Evolutionary conservation across 2,888 invertebrate genomes (phyloP).

Genomic region (Tipula lateralis): DNA sequence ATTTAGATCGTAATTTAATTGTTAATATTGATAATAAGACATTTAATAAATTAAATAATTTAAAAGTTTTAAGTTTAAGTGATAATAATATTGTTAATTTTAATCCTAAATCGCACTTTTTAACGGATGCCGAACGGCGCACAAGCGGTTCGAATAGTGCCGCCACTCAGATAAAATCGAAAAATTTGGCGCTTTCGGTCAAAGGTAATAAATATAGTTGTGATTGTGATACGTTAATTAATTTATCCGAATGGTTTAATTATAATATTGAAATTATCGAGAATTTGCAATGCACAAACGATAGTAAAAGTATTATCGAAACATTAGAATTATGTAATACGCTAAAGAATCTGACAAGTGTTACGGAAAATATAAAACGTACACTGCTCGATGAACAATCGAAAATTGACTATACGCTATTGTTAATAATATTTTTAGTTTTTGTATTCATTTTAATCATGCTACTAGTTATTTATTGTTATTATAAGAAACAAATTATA

Average conservation of each 20-base stretch:
- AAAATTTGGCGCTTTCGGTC: constrained; percentile 55
- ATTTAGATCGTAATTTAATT: constrained; percentile 71
- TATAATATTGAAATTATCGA: constrained; percentile 47
- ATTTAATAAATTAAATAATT: constrained; percentile 65
- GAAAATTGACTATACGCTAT: constrained; percentile 57
- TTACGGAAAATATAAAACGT: neutral
- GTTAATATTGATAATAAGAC: constrained; percentile 68
- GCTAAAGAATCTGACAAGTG: constrained; percentile 41
- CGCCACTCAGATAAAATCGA: neutral
- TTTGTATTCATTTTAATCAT: constrained; percentile 66
- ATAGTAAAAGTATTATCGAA: constrained; percentile 44
- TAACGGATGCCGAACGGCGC: constrained; percentile 54
- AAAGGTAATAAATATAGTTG: constrained; percentile 79
- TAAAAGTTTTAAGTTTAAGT: constrained; percentile 69
- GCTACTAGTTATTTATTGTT: constrained; percentile 65
- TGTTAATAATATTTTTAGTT: constrained; percentile 63
- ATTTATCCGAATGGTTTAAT: constrained; percentile 65
- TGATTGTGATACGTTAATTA: constrained; percentile 67
- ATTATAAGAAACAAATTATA: constrained; percentile 71
- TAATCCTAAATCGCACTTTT: constrained; percentile 63
- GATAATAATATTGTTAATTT: constrained; percentile 73
- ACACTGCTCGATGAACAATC: constrained; percentile 42
- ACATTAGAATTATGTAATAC: constrained; percentile 27
- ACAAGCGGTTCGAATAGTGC: constrained; percentile 45
- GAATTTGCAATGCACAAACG: constrained; percentile 55